These are phyloP conservation scores for Geopemphigus sp. DNA, from an alignment of 1,140 invertebrate genomes.

Conservation along the genomic window DNA sequence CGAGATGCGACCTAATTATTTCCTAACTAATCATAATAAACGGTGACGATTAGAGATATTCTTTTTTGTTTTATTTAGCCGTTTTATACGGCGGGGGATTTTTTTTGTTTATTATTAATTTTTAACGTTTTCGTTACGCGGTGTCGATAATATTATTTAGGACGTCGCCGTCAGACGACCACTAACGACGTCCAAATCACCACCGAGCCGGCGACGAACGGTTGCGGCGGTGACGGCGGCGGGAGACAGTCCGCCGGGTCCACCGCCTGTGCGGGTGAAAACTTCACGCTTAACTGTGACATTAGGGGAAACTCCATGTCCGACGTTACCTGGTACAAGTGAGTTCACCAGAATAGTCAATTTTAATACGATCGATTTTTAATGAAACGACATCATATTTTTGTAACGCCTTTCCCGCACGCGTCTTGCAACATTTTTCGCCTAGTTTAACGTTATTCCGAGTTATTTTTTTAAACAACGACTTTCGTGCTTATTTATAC, in stretches of 20 bases:
- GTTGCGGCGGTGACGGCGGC: no score
- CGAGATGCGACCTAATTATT: slow-evolving; percentile 15
- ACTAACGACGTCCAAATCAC: slow-evolving; percentile 26
- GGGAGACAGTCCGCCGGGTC: slow-evolving; percentile 57
- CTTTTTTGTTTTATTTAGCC: not conserved
- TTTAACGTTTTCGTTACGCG: not conserved
- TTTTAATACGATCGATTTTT: no score
- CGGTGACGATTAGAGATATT: not conserved
- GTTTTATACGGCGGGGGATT: not conserved
- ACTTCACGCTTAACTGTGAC: slow-evolving; percentile 61
- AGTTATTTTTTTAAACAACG: no score
- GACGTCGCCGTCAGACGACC: not conserved
- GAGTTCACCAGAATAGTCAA: slow-evolving; percentile 50
- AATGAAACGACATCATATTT: no score
- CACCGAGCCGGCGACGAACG: slow-evolving; percentile 53
- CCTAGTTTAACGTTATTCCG: no score
- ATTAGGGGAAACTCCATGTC: slow-evolving; percentile 62
- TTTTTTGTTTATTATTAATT: not conserved
- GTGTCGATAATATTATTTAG: not conserved
- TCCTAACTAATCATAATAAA: not conserved
- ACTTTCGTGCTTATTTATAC: no score
- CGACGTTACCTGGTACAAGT: slow-evolving; percentile 63
- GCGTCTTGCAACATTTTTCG: no score
- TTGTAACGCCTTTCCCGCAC: no score
- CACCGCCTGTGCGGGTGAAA: slow-evolving; percentile 59